Percentiles rank a stretch among this genome's conserved stretches.
Evolutionary conservation across 1,140 invertebrate species (phyloP).

Genomic region (Drosophila punjabiensis): DNA sequence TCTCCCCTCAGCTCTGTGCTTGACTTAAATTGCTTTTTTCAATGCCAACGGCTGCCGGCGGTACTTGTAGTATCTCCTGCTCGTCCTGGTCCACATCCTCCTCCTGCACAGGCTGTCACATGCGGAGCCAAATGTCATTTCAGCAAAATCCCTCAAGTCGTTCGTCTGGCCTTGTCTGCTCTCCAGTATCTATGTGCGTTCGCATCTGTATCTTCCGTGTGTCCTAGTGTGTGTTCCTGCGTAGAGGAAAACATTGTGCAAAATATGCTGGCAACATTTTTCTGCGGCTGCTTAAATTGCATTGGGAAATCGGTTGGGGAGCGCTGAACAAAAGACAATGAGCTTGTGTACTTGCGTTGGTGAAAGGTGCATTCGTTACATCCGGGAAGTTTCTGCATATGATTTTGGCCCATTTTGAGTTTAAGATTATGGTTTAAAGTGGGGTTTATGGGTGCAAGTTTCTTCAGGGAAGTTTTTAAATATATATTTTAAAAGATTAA

Average conservation of each 20-base stretch:
- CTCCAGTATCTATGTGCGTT: conserved; percentile 20
- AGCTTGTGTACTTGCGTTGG: conserved; percentile 34
- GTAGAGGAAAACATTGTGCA: conserved; percentile 65
- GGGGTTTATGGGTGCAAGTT: neutral
- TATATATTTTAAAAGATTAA: too few species aligned
- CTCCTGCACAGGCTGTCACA: conserved; percentile 67
- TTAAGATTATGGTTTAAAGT: neutral
- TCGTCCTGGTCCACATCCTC: conserved; percentile 14
- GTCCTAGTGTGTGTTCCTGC: conserved; percentile 19
- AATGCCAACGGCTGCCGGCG: conserved; percentile 69
- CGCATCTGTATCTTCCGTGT: conserved; percentile 9
- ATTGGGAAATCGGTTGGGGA: conserved; percentile 55
- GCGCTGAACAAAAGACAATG: conserved; percentile 56
- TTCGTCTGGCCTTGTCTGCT: conserved; percentile 67
- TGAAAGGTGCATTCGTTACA: neutral
- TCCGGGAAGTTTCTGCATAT: neutral
- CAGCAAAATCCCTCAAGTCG: conserved; percentile 84
- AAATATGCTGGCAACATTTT: conserved; percentile 72
- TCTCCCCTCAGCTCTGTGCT: conserved; percentile 41
- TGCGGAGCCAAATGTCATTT: conserved; percentile 84
- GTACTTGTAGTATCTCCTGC: conserved; percentile 14
- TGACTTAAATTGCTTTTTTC: conserved; percentile 82
- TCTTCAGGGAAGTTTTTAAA: neutral
- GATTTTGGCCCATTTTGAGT: neutral
- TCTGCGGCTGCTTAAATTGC: conserved; percentile 74